These are phyloP conservation scores for Philopedon plagiatum DNA, from an alignment of 2,888 invertebrate genomes.

Conservation along the genomic window DNA sequence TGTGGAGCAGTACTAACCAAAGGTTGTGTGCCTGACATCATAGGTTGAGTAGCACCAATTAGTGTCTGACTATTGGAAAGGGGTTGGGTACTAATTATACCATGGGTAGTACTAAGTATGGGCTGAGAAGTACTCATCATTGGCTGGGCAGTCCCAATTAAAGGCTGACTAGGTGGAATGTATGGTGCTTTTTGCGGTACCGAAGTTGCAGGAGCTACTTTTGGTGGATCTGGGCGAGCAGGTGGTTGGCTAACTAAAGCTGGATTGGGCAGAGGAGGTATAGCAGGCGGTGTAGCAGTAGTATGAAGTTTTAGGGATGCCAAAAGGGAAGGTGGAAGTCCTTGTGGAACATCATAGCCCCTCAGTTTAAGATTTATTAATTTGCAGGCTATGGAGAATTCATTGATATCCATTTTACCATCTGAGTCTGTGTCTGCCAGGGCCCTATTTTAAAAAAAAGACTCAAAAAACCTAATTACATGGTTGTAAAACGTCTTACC, in stretches of 20 bases:
- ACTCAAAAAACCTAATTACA: not conserved
- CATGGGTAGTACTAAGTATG: constrained; percentile 24
- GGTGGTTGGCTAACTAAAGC: constrained; percentile 63
- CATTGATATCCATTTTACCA: constrained; percentile 95
- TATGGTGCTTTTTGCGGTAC: constrained; percentile 52
- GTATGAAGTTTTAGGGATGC: constrained; percentile 74
- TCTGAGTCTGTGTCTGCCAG: constrained; percentile 97
- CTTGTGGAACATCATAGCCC: constrained; percentile 91
- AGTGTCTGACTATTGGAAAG: constrained; percentile 59
- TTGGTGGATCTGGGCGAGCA: constrained; percentile 64
- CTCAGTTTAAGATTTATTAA: constrained; percentile 92
- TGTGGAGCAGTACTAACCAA: constrained; percentile 29
- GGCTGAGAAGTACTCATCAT: constrained; percentile 43
- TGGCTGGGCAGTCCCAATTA: constrained; percentile 53
- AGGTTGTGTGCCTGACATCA: constrained; percentile 31
- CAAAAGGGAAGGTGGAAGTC: constrained; percentile 83
- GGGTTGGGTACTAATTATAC: constrained; percentile 61
- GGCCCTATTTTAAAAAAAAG: constrained; percentile 72
- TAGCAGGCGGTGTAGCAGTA: constrained; percentile 63
- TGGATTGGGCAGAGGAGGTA: constrained; percentile 63
- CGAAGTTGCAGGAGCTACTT: constrained; percentile 65
- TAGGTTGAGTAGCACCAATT: constrained; percentile 59
- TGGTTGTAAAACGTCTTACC: constrained; percentile 74
- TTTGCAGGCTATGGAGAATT: constrained; percentile 99
- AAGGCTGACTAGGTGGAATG: constrained; percentile 20